phyloP scores from a whole-genome alignment of 30 jellyfish, hydroid and myxozoan genomes.

The Aurelia aurita region DNA sequence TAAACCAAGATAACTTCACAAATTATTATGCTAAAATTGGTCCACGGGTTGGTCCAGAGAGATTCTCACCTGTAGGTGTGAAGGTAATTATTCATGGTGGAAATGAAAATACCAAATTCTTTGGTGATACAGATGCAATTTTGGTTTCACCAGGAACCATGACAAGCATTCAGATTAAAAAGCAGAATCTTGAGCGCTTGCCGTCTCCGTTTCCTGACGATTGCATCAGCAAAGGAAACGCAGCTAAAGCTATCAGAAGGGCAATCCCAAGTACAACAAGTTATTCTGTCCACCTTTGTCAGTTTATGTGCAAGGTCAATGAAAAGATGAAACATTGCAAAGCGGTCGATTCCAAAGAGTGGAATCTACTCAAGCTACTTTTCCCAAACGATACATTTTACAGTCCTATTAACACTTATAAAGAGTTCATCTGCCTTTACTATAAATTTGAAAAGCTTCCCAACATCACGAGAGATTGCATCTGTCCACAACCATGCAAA shows the following conservation, averaged over 20 bases:
- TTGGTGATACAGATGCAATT: neutral
- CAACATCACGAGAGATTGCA: neutral
- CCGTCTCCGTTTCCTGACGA: neutral
- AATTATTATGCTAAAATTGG: no score
- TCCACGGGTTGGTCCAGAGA: no score
- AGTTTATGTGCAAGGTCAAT: neutral
- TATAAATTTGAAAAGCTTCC: neutral
- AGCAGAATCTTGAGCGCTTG: neutral
- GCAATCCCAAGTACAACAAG: neutral
- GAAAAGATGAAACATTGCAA: neutral
- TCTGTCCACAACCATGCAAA: conserved; percentile 38
- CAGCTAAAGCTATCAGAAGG: neutral
- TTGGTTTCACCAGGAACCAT: conserved; percentile 3
- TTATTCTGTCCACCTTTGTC: neutral
- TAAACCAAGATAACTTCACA: neutral
- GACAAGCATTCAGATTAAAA: neutral
- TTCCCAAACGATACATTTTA: neutral
- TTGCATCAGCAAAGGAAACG: neutral
- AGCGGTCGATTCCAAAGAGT: neutral
- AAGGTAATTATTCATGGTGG: neutral
- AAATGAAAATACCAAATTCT: neutral
- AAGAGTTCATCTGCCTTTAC: neutral
- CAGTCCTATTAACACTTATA: neutral
- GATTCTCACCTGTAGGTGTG: neutral
- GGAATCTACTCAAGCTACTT: neutral